A percentile compares a stretch with the other conserved stretches of the same genome.
These are phyloP conservation scores for Muntiacus muntjak DNA, from an alignment of 2,113 vertebrate species.

Conservation along the genomic window DNA sequence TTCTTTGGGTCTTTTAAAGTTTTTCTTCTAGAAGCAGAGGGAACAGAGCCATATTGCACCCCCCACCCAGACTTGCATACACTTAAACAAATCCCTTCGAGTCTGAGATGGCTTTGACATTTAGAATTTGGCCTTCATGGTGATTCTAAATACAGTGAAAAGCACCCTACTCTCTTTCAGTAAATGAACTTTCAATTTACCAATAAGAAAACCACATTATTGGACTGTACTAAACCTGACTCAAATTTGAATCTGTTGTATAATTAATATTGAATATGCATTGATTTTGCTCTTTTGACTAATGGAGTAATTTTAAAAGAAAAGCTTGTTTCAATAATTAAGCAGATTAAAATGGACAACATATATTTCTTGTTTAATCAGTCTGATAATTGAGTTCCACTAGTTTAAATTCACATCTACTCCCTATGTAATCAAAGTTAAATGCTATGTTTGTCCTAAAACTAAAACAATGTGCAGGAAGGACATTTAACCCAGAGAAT, in stretches of 20 bases:
- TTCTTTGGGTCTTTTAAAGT: neutral
- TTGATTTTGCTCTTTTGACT: conserved; percentile 64
- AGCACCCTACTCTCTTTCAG: neutral
- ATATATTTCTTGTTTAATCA: conserved; percentile 68
- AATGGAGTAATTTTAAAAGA: conserved; percentile 66
- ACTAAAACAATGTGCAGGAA: neutral
- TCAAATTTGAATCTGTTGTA: conserved; percentile 4
- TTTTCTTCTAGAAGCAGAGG: neutral
- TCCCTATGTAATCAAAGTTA: conserved; percentile 49
- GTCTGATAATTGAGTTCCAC: conserved; percentile 67
- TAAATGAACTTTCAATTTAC: conserved; percentile 55
- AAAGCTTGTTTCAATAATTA: conserved; percentile 61
- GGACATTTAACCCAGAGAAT: neutral
- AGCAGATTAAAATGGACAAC: conserved; percentile 69
- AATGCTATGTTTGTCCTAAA: conserved; percentile 28
- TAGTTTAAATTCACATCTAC: conserved; percentile 59
- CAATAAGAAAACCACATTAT: conserved; percentile 35
- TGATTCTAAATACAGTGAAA: neutral
- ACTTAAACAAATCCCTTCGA: neutral
- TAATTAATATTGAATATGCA: conserved; percentile 68
- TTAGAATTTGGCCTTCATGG: neutral
- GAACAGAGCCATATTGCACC: neutral
- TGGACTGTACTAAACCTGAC: neutral
- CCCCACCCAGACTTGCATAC: neutral
- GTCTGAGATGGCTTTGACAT: conserved; percentile 29